Evolutionary conservation across 2,888 invertebrate species (phyloP), one percentile per base, ranked within the genome.

Genomic region (Pocota personata): DNA sequence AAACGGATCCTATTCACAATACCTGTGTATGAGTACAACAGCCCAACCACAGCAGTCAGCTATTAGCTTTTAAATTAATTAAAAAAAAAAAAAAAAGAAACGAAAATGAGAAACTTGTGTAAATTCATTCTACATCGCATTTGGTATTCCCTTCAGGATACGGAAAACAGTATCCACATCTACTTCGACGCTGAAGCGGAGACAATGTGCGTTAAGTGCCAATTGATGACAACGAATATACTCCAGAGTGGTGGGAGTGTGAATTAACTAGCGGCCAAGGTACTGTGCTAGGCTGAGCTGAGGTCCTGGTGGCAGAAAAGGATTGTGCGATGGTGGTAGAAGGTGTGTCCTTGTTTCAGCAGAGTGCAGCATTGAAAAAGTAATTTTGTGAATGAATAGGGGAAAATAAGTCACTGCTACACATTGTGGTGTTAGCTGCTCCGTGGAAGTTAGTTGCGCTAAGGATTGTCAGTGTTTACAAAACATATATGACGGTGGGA

Each of bases 201-300:
- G 83, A 79, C 79, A 83, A 83, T 79, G 62, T 83, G 79, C 83
- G 73, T 83, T 83, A 83, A 83, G 83, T 83, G 79, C 83, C 83
- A 83, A 83, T 83, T 83, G 83, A 83, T 83, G 79, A 69, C 73
- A 73, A 62, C 66, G 73, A 52, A 52, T 50, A 32, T 40, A 43
- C 46, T 0, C 19, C 3, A n/a, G 30, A 7, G 58, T n/a, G 30
- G 58, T 55, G 30, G 27, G 57, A 27, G 82, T 66, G 52, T 48
- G 71, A 82, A 57, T 77, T 62, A 12, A 71, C 77, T 66, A 58
- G 35, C 62, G 40, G 71, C 60, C 82, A 78, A 73, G 64, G 72
- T 79, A 52, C 60, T 69, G 37, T 30, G n/a, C 32, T 19, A 6
- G 12, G 50, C 57, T 30, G 19, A 10, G 43, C 16, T 40, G 19